Conservation (phyloP, 1,140 invertebrate genomes). For the Luehdorfia chinensis region DNA sequence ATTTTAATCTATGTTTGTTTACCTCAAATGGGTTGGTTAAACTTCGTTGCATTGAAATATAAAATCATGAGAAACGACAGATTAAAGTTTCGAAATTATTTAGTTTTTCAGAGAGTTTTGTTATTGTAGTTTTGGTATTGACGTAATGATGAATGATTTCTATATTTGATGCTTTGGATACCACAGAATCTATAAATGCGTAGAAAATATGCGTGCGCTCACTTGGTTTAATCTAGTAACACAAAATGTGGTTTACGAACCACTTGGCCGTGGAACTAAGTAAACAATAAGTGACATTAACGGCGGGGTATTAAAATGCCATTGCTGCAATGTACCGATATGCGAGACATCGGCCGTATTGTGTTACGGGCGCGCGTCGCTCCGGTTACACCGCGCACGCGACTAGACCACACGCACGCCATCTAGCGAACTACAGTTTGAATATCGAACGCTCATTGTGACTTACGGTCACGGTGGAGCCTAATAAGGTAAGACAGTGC, state of each 20-base stretch:
- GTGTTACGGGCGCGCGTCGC: conserved; percentile 72
- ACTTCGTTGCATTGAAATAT: no score
- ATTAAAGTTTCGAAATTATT: no score
- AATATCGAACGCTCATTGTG: conserved; percentile 38
- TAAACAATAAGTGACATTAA: conserved; percentile 72
- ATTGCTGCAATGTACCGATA: conserved; percentile 69
- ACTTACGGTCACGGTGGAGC: conserved; percentile 7
- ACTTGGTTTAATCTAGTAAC: conserved; percentile 3
- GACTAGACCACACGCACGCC: conserved; percentile 71
- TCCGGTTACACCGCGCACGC: conserved; percentile 70
- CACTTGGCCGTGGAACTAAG: conserved; percentile 47
- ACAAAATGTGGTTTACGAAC: conserved; percentile 46
- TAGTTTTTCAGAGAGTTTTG: not conserved
- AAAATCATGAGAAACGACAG: no score
- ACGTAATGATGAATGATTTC: no score
- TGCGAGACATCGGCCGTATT: conserved; percentile 68
- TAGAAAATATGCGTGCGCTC: not conserved
- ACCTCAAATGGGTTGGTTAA: conserved; percentile 33
- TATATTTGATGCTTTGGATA: no score
- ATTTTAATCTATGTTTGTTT: conserved; percentile 64
- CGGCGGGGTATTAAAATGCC: conserved; percentile 68
- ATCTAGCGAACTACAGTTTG: conserved; percentile 48
- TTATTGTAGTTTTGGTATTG: no score
- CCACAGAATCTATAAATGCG: no score
- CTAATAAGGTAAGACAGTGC: conserved; percentile 14